Evolutionary conservation across 2,888 invertebrate genomes (phyloP), one percentile per base, ranked within the genome.

Genomic region (Neoascia interrupta): DNA sequence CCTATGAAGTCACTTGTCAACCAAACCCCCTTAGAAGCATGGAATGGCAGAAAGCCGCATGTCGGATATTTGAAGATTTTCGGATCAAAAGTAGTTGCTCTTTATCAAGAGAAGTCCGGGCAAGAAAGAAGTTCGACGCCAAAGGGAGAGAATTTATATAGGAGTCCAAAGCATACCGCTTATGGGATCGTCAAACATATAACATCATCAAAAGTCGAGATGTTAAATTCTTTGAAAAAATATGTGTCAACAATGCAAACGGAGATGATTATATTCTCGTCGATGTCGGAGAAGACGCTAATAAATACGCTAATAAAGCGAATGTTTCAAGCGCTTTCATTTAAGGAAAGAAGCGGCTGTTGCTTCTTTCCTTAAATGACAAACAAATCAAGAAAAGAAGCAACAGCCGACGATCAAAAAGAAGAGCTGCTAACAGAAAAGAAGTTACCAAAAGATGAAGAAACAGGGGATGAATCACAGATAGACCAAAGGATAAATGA

Each of bases 91-190:
- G 74, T 21, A 1, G 16, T 73, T 3, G 53, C 36, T 0, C 41
- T 56, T n/a, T n/a, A n/a, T 13, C n/a, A 61, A 0, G 51, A 63
- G 5, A 13, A 16, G 5, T 56, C 56, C 3, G 36, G 56, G n/a
- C n/a, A 5, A 56, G 58, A n/a, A 51, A 31, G 16, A 66, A 66
- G 19, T 21, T 73, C 10, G 26, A 53, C 16, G 15, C 66, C 2
- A 74, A 39, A 18, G 66, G 60, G 3, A 39, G 47, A 2, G 68
- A 69, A 15, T 56, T 28, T 11, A 2, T 75, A 64, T 34, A 60
- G 10, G 68, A 68, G 26, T 61, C 68, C 2, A 74, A 63, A n/a
- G 75, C 61, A 3, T 68, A 61, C 37, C 41, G 73, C 8, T 16
- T 63, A 6, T 58, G 51, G 43, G 41, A 54, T 49, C 8, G 13